Conservation (phyloP, 1,140 invertebrate species). For the Drosophila ercepeae region DNA sequence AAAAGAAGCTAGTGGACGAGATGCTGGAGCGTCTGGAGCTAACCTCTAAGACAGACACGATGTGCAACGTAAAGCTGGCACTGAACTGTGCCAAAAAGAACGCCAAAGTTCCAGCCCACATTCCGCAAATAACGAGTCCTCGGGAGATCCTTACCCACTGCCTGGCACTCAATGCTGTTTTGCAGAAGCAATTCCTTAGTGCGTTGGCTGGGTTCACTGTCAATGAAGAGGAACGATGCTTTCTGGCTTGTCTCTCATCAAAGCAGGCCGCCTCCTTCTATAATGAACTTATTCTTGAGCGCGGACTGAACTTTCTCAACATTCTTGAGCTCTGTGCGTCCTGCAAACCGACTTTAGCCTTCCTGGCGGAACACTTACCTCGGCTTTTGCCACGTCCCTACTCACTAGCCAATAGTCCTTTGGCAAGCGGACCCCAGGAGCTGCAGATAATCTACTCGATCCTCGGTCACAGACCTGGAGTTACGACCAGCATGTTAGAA, state of each 20-base stretch:
- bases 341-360: conserved; percentile 87
- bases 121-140: conserved; percentile 73
- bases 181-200: conserved; percentile 83
- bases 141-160: conserved; percentile 77
- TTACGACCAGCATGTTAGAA: conserved; percentile 67
- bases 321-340: conserved; percentile 87
- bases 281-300: conserved; percentile 59
- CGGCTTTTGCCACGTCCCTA: conserved; percentile 90
- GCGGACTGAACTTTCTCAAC: conserved; percentile 85
- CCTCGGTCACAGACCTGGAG: conserved; percentile 46
- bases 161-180: conserved; percentile 75
- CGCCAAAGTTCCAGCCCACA: conserved; percentile 75
- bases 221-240: conserved; percentile 42
- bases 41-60: conserved; percentile 38
- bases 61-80: conserved; percentile 30
- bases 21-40: conserved; percentile 52
- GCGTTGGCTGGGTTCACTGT: conserved; percentile 47
- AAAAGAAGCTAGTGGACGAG: conserved; percentile 16
- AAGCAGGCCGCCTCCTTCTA: conserved; percentile 66
- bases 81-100: conserved; percentile 58
- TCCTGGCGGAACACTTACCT: conserved; percentile 89
- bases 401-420: conserved; percentile 90
- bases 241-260: conserved; percentile 61
- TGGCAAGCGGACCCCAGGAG: conserved; percentile 75
- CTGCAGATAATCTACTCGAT: conserved; percentile 89